Percentiles rank a stretch among this genome's conserved stretches.
These are phyloP conservation scores for Drosophila infuscata DNA, from an alignment of 2,888 invertebrate genomes.

Conservation along the genomic window DNA sequence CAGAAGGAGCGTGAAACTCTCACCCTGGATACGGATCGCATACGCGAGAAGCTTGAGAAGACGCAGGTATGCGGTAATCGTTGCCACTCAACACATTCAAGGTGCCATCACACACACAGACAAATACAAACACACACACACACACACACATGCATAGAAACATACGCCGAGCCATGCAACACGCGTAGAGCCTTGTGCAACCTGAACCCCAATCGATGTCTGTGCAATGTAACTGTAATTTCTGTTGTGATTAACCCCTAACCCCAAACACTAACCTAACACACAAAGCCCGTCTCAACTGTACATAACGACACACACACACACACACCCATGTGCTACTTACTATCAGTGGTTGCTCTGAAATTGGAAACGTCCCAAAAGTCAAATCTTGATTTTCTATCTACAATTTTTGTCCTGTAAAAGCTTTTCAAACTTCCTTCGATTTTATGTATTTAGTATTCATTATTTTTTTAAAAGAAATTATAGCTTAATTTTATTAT, in stretches of 20 bases:
- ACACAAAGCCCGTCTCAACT: slow-evolving; percentile 19
- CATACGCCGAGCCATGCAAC: slow-evolving; percentile 37
- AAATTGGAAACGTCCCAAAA: background rate
- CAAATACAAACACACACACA: slow-evolving; percentile 7
- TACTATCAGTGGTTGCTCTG: slow-evolving; percentile 2
- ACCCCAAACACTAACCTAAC: slow-evolving; percentile 9
- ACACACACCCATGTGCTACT: slow-evolving; percentile 9
- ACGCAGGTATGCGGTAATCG: slow-evolving; percentile 88
- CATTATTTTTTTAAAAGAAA: background rate
- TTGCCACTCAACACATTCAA: slow-evolving; percentile 15
- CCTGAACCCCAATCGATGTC: slow-evolving; percentile 55
- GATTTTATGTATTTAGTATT: background rate
- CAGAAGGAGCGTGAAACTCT: slow-evolving; percentile 96
- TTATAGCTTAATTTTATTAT: background rate
- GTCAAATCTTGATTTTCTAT: background rate
- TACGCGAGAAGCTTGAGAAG: slow-evolving; percentile 95
- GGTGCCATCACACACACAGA: slow-evolving; percentile 20
- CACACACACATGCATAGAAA: slow-evolving; percentile 16
- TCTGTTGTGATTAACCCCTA: slow-evolving; percentile 56
- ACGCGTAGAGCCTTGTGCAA: slow-evolving; percentile 48
- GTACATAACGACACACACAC: slow-evolving; percentile 41
- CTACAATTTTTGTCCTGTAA: background rate
- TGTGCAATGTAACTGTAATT: slow-evolving; percentile 62
- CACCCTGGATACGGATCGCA: slow-evolving; percentile 93
- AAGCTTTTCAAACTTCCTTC: background rate